phyloP scores from a whole-genome alignment of 2,797 vertebrate species.

The Chelonia mydas region DNA sequence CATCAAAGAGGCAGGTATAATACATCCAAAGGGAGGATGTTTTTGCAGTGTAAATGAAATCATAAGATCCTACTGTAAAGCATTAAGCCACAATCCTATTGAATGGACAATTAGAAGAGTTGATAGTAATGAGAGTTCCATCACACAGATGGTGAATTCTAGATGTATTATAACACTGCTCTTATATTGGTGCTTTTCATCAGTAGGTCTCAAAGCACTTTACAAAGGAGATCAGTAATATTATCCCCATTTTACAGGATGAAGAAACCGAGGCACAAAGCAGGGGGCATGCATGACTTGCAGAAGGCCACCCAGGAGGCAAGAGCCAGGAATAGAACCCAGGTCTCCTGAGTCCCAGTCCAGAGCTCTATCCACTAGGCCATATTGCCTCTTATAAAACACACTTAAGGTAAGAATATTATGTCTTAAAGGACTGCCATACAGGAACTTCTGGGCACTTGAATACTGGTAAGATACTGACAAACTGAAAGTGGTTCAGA shows the following conservation, averaged over 20 bases:
- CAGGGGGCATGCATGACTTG: too few relatives aligned
- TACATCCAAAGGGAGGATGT: not conserved
- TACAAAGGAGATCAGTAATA: too few relatives aligned
- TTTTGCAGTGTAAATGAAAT: constrained; percentile 2
- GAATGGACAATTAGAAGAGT: not conserved
- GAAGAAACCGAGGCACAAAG: too few relatives aligned
- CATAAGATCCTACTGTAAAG: constrained; percentile 3
- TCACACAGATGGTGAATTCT: not conserved
- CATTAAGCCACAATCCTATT: not conserved
- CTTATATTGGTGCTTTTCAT: too few relatives aligned
- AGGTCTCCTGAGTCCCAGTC: too few relatives aligned
- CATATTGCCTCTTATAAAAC: fast-evolving
- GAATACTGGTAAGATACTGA: constrained; percentile 13
- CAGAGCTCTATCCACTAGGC: too few relatives aligned
- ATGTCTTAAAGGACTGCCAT: not conserved
- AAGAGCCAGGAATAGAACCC: too few relatives aligned
- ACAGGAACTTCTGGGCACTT: not conserved
- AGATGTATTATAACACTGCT: too few relatives aligned
- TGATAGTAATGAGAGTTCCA: not conserved
- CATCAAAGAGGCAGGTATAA: not conserved
- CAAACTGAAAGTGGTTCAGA: constrained; percentile 4
- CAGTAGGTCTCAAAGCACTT: too few relatives aligned
- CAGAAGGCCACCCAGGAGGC: too few relatives aligned
- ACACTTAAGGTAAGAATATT: not conserved
- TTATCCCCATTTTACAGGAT: too few relatives aligned